These are phyloP conservation scores for Phylloscopus trochilus DNA, from an alignment of 2,113 vertebrate species.

Conservation along the genomic window DNA sequence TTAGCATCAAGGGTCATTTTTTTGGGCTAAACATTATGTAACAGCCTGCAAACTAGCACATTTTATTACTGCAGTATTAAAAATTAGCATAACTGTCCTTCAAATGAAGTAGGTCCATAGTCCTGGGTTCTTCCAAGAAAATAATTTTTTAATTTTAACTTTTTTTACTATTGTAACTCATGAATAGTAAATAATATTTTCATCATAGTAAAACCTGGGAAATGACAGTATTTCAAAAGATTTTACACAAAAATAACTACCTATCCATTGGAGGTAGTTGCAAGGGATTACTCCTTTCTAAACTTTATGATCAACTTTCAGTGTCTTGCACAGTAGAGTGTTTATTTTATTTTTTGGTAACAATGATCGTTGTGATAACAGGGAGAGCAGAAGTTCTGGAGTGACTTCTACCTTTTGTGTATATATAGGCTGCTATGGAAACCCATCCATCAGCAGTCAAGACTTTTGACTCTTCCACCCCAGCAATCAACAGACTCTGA, in stretches of 20 bases:
- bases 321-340: rapidly evolving
- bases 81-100: background rate
- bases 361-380: background rate
- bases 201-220: background rate
- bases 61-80: background rate
- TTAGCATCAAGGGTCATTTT: background rate
- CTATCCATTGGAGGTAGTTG: background rate
- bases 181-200: background rate
- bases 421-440: background rate
- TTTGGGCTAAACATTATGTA: background rate
- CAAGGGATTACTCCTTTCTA: background rate
- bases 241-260: background rate
- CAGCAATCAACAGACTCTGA: slow-evolving; percentile 6
- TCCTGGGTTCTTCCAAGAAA: background rate
- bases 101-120: background rate
- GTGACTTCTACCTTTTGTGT: background rate
- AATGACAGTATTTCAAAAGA: background rate
- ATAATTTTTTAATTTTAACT: background rate
- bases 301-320: background rate
- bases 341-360: background rate
- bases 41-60: background rate
- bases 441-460: background rate
- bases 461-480: background rate
- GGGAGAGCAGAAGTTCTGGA: background rate
- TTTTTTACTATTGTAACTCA: background rate